A percentile compares a stretch with the other conserved stretches of the same genome.
Evolutionary conservation across 2,888 invertebrate genomes (phyloP).

Genomic region (Nemurella pictetii): DNA sequence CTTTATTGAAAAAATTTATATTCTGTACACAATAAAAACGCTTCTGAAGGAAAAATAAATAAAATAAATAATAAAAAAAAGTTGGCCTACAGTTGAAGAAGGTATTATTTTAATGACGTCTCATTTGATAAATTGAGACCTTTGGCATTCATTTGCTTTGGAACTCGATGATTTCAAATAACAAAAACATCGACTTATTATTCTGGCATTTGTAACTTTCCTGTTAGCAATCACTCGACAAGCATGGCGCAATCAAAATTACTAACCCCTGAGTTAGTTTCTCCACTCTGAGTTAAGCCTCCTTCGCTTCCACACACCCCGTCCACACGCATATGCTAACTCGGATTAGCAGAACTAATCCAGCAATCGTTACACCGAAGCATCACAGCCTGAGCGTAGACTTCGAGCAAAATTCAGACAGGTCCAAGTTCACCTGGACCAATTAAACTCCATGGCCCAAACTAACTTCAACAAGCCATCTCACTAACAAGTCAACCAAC

Average conservation of each 20-base stretch:
- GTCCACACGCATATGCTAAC: background rate
- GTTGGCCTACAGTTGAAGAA: background rate
- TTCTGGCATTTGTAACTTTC: background rate
- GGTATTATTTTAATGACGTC: background rate
- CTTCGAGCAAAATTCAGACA: no score
- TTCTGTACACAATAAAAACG: conserved; percentile 9
- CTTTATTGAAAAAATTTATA: conserved; percentile 1
- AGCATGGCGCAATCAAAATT: conserved; percentile 17
- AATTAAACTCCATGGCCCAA: background rate
- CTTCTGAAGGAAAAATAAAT: conserved; percentile 5
- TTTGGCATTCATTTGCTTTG: conserved; percentile 21
- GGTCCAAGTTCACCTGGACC: background rate
- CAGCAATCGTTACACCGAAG: background rate
- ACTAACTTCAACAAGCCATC: background rate
- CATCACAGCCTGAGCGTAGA: no score
- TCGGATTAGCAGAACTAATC: background rate
- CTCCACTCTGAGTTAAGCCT: background rate
- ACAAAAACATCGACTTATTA: background rate
- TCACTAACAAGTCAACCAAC: no score
- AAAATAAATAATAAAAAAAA: background rate
- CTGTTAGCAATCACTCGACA: background rate
- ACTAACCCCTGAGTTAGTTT: background rate
- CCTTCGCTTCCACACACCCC: background rate
- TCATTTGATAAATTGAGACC: background rate
- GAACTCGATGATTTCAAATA: background rate